phyloP scores from a whole-genome alignment of 2,113 vertebrate species.

The Ceyx margarethae region DNA sequence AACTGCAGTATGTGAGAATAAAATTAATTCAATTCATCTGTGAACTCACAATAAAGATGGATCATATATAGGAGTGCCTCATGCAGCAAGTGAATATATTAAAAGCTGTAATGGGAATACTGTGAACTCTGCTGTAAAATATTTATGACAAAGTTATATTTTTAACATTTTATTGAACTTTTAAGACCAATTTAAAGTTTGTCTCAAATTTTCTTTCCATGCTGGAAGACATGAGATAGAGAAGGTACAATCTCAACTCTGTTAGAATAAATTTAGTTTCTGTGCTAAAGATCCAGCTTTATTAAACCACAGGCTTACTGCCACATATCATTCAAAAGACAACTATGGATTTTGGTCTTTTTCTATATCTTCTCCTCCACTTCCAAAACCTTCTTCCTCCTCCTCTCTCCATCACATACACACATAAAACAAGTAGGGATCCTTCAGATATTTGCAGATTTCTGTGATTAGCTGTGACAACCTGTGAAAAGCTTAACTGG shows the following conservation, averaged over 20 bases:
- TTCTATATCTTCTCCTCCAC: background rate
- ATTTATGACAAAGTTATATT: background rate
- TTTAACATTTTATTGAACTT: background rate
- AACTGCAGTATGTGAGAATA: background rate
- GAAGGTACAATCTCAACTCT: background rate
- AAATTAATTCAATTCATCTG: slow-evolving; percentile 18
- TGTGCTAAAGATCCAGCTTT: background rate
- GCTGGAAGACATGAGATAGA: background rate
- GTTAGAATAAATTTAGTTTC: background rate
- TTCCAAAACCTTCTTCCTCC: background rate
- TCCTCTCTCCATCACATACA: background rate
- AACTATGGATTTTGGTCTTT: background rate
- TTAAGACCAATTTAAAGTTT: background rate
- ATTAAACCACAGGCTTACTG: background rate
- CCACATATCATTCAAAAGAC: too few species aligned
- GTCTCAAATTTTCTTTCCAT: background rate
- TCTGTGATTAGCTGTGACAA: background rate
- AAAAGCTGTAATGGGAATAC: background rate
- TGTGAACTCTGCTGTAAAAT: background rate
- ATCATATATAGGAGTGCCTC: background rate
- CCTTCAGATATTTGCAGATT: background rate
- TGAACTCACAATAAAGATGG: background rate
- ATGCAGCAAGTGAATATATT: background rate
- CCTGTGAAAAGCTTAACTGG: background rate
- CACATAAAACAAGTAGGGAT: too few species aligned